A percentile compares a stretch with the other conserved stretches of the same genome.
These are phyloP conservation scores for Philypnodon macrostomus DNA, from an alignment of 2,797 vertebrate species.

Conservation along the genomic window DNA sequence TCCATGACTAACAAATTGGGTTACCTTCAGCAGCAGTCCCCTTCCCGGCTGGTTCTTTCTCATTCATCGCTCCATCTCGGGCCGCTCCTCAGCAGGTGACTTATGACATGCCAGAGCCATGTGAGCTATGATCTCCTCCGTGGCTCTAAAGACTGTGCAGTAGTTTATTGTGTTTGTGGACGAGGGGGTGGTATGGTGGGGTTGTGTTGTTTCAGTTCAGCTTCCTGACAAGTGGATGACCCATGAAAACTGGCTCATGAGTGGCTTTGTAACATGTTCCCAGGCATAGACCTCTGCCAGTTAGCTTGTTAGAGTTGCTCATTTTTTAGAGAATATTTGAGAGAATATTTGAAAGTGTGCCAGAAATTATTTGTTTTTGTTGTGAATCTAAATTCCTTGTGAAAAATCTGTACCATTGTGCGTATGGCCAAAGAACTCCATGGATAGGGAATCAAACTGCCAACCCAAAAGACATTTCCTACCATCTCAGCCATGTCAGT, in stretches of 20 bases:
- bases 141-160: constrained; percentile 22
- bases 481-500: too few relatives aligned
- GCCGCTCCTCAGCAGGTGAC: constrained; percentile 45
- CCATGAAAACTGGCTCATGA: constrained; percentile 38
- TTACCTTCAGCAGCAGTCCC: constrained; percentile 66
- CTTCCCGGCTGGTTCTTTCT: constrained; percentile 18
- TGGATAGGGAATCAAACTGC: too few relatives aligned
- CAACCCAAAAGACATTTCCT: too few relatives aligned
- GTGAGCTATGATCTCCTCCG: constrained; percentile 57
- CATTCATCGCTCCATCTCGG: constrained; percentile 9
- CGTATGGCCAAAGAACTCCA: too few relatives aligned
- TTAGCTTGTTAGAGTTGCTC: too few relatives aligned
- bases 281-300: neutral
- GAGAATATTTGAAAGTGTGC: too few relatives aligned
- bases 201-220: constrained; percentile 47
- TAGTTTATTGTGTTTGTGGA: constrained; percentile 14
- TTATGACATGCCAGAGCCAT: constrained; percentile 61
- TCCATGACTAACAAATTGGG: constrained; percentile 73
- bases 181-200: constrained; percentile 24
- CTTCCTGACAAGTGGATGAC: constrained; percentile 53
- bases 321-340: too few relatives aligned
- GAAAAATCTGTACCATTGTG: too few relatives aligned
- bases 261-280: constrained; percentile 1
- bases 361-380: too few relatives aligned
- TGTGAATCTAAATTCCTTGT: too few relatives aligned